Evolutionary conservation across 2,113 vertebrate species (phyloP), one percentile per base, ranked within the genome.

Genomic region (Dasyurus viverrinus): DNA sequence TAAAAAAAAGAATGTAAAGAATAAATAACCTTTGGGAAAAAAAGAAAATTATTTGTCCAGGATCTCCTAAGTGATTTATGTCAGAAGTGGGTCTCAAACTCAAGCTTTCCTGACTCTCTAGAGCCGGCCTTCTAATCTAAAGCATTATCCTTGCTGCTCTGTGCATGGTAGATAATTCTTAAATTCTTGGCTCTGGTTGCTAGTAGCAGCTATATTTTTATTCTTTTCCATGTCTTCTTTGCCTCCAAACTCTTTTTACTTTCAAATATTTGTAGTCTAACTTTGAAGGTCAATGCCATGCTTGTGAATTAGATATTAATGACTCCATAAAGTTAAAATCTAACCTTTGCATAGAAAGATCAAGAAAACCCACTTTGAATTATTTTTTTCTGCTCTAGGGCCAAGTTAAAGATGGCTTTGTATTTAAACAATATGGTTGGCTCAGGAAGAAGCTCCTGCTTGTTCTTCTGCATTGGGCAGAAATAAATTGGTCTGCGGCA

Each of bases 281-380:
- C 68, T 84, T 84, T 42, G 68, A 84, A 42, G 68, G 68, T 84
- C 68, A 84, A 19, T 84, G 68, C n/a, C 19, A 84, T 84, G 19
- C n/a, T 84, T 84, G 68, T 84, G 68, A 84, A 84, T 84, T 84
- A 84, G 68, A 84, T 84, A 84, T 42, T 84, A 84, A 84, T 84
- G 68, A 42, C 68, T 84, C 68, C 68, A 84, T 84, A 84, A 84
- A 84, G 68, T 42, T 84, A 84, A 84, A 84, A 84, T 42, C n/a
- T 42, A 84, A 84, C 68, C 68, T 84, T 84, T 84, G 68, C 68
- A 84, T 84, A 42, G 68, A 84, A 84, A 84, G n/a, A 84, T 42
- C n/a, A 42, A 84, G 68, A 84, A 42, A 84, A 84, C 68, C n/a
- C 68, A 84, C 68, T 84, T 42, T 84, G 68, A 84, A 42, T 84